Evolutionary conservation across 64 coral and sea anemone genomes (phyloP).

Genomic region (Astreopora myriophthalma): DNA sequence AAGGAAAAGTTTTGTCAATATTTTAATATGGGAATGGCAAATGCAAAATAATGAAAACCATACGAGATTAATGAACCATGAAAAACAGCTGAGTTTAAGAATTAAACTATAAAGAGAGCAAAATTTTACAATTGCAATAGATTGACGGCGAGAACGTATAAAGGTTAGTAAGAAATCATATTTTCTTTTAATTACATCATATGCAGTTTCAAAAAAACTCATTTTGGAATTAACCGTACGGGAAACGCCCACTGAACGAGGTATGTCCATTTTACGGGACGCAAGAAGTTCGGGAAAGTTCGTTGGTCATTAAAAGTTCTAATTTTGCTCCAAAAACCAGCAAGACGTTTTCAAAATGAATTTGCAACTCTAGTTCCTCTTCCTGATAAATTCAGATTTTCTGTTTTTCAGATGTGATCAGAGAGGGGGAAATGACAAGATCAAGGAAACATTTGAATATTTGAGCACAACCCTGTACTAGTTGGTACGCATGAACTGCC

Average conservation of each 20-base stretch:
- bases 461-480: neutral
- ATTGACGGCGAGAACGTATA: too few relatives aligned
- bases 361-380: neutral
- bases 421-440: neutral
- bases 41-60: conserved; percentile 2
- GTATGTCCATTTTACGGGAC: too few relatives aligned
- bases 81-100: neutral
- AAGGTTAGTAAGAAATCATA: too few relatives aligned
- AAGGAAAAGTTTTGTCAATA: neutral
- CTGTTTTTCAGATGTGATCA: neutral
- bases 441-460: neutral
- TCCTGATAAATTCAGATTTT: neutral
- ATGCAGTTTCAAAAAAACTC: too few relatives aligned
- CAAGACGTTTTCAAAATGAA: too few relatives aligned
- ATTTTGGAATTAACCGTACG: too few relatives aligned
- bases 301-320: neutral
- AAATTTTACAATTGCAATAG: too few relatives aligned
- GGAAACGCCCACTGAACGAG: too few relatives aligned
- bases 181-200: too few relatives aligned
- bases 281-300: too few relatives aligned
- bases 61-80: neutral
- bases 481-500: neutral
- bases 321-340: neutral
- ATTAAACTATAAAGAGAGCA: neutral
- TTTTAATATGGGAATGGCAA: conserved; percentile 17